Percentiles rank a stretch among this genome's conserved stretches.
phyloP scores from a whole-genome alignment of 2,888 invertebrate species.

The Papilio protenor region DNA sequence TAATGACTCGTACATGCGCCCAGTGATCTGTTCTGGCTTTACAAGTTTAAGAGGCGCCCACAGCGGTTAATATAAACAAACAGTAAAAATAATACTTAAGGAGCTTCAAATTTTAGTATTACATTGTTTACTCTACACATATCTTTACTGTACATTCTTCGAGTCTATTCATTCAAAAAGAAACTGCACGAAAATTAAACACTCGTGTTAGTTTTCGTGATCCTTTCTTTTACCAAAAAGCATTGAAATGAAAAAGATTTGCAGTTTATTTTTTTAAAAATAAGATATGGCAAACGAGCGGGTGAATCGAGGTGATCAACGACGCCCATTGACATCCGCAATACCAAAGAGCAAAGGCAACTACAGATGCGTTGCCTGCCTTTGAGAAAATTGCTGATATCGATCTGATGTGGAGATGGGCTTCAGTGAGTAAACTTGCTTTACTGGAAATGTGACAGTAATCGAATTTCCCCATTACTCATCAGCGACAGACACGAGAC shows the following conservation, averaged over 20 bases:
- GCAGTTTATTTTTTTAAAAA: background rate
- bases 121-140: background rate
- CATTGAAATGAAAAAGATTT: background rate
- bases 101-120: background rate
- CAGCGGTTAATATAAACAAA: background rate
- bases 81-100: background rate
- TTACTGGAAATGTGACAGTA: background rate
- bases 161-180: background rate
- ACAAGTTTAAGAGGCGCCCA: background rate
- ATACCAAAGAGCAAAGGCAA: too few relatives aligned
- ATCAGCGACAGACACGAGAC: background rate
- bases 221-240: background rate
- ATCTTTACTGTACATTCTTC: background rate
- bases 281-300: background rate
- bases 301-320: too few relatives aligned
- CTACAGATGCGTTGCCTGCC: too few relatives aligned
- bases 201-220: background rate
- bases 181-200: background rate
- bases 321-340: too few relatives aligned
- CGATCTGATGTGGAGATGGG: background rate
- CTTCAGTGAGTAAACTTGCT: background rate
- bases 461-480: conserved; percentile 9
- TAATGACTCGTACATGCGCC: background rate
- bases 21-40: background rate
- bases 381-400: too few relatives aligned